phyloP scores from a whole-genome alignment of 2,797 vertebrate genomes.

The Notoglanidium macrostoma region DNA sequence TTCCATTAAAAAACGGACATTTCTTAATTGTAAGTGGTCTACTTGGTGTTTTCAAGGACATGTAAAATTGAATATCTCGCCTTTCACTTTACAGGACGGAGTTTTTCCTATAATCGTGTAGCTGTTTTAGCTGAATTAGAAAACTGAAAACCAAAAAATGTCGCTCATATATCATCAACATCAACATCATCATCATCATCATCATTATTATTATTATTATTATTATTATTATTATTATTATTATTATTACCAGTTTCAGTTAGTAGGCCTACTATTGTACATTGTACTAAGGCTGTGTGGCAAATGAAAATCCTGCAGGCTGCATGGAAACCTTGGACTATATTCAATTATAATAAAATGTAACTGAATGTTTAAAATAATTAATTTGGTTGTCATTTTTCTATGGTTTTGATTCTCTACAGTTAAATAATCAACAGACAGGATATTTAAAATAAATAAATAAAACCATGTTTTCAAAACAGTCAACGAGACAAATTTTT shows the following conservation, averaged over 20 bases:
- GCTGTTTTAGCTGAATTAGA: not conserved
- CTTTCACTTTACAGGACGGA: not conserved
- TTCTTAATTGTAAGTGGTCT: slow-evolving; percentile 11
- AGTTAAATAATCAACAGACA: not conserved
- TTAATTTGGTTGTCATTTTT: not conserved
- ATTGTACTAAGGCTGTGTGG: not conserved
- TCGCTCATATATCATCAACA: not conserved
- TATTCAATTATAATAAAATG: not conserved
- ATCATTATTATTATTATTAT: slow-evolving; percentile 12
- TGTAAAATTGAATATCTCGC: not conserved
- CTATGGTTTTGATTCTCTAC: not conserved
- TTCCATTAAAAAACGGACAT: not conserved
- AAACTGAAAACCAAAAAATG: not conserved
- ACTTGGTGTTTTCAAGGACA: slow-evolving; percentile 1
- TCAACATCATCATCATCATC: too few relatives aligned
- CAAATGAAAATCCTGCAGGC: not conserved
- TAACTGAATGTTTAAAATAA: not conserved
- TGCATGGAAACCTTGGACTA: not conserved
- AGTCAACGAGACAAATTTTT: not conserved
- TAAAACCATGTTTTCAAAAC: not conserved
- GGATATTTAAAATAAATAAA: not conserved
- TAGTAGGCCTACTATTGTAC: not conserved
- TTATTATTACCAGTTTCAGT: not conserved
- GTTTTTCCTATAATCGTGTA: not conserved
- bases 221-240: not conserved